Evolutionary conservation across 2,113 vertebrate genomes (phyloP), one percentile per base, ranked within the genome.

Genomic region (Solenodon paradoxus): DNA sequence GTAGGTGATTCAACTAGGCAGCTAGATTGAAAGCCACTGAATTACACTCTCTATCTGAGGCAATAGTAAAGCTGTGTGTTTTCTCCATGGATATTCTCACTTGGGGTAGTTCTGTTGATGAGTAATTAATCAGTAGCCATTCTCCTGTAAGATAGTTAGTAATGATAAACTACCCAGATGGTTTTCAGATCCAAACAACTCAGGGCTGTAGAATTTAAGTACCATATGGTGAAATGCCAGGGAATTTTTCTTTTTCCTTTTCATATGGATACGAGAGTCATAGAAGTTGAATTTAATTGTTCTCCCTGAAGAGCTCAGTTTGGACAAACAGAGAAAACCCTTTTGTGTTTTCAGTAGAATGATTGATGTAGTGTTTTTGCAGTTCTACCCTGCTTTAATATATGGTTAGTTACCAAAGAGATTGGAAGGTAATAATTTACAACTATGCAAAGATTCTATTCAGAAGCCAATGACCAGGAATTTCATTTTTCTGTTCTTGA

Each of bases 61-160:
- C 64, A 47, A 64, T 59, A 69, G 17, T 38, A 32, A 17, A 69
- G 32, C 9, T 66, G 1, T 47, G 6, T 19, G 4, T 64, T 22
- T 89, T 89, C n/a, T 90, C 42, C 47, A 49, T 16, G 20, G 26
- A 32, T 45, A 22, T 86, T 57, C 45, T 93, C 61, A 86, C 57
- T 78, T 87, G 22, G n/a, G 26, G 17, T 75, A 57, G 19, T 79
- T 90, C 57, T 82, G 26, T 24, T 89, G 55, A 72, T 88, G 47
- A 79, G 63, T 88, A 87, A 84, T 87, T 96, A 95, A 71, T 89
- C 88, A 90, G 19, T 9, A 77, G 59, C 59, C 32, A n/a, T 47
- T 92, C 24, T 71, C 15, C n/a, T 81, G 17, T 59, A 69, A 22
- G 64, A 53, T 64, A 90, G 84, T 83, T 49, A 74, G 22, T 61